Conservation (phyloP, 2,113 vertebrate species). For the Hippoglossus stenolepis region DNA sequence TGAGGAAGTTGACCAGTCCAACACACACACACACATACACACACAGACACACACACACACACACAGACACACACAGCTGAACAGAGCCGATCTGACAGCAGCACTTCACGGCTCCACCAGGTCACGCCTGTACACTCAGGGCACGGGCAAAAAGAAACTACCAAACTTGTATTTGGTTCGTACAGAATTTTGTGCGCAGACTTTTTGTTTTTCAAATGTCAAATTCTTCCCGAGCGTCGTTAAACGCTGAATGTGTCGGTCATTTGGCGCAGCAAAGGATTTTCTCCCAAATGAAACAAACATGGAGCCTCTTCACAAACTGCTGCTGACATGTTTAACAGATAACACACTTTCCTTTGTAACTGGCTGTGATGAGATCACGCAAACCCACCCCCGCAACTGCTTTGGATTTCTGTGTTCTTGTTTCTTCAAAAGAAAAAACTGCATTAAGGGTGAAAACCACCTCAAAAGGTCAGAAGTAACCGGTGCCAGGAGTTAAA, state of each 20-base stretch:
- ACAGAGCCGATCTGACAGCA: slow-evolving; percentile 53
- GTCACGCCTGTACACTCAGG: slow-evolving; percentile 28
- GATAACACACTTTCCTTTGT: slow-evolving; percentile 7
- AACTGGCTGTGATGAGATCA: not conserved
- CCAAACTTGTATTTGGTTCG: not conserved
- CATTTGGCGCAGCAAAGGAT: not conserved
- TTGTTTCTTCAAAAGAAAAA: not conserved
- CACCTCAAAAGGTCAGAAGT: not conserved
- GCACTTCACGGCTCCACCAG: slow-evolving; percentile 27
- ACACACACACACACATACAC: slow-evolving; percentile 63
- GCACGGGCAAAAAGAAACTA: not conserved
- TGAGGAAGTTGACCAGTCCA: slow-evolving; percentile 65
- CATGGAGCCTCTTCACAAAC: slow-evolving; percentile 11
- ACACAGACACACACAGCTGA: slow-evolving; percentile 64
- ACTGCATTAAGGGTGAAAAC: not conserved
- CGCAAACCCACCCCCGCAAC: not conserved
- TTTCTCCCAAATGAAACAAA: not conserved
- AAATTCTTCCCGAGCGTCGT: not conserved
- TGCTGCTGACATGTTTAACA: not conserved
- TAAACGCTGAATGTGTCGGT: not conserved
- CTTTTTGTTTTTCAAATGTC: not conserved
- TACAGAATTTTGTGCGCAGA: not conserved
- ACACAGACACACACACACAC: slow-evolving; percentile 60
- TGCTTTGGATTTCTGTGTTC: not conserved
- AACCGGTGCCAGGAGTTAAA: not conserved